Conservation (phyloP, 1,140 invertebrate species). For the Eupristina koningsbergeri region DNA sequence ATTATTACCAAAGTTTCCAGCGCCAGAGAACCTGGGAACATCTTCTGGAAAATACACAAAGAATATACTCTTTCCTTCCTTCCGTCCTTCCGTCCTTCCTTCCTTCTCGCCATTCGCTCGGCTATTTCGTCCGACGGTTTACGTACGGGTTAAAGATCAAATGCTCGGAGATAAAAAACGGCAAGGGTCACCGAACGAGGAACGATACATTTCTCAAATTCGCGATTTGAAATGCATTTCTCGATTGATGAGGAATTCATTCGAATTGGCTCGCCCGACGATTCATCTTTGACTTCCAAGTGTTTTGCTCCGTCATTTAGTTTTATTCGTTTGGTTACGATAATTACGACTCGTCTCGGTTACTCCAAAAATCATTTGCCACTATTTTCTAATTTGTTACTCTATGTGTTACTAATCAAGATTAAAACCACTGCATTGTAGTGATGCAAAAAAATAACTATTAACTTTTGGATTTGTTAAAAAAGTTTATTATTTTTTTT, state of each 20-base stretch:
- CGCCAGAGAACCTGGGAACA: conserved; percentile 6
- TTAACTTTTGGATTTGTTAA: too few species aligned
- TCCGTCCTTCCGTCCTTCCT: not conserved
- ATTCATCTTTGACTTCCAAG: not conserved
- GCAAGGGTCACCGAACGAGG: not conserved
- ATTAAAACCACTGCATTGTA: too few species aligned
- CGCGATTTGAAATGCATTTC: not conserved
- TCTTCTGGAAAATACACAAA: conserved; percentile 40
- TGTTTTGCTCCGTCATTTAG: too few species aligned
- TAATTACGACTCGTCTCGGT: not conserved
- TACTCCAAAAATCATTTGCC: too few species aligned
- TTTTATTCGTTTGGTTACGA: not conserved
- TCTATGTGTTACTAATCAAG: too few species aligned
- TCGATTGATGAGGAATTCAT: too few species aligned
- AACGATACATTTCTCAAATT: conserved; percentile 14
- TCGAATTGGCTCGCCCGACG: not conserved
- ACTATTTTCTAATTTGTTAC: not conserved
- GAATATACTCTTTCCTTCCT: too few species aligned
- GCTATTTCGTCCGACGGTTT: not conserved
- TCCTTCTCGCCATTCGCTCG: too few species aligned
- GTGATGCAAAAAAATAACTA: too few species aligned
- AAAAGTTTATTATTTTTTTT: too few species aligned
- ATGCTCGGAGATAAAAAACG: not conserved
- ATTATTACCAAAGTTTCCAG: conserved; percentile 49
- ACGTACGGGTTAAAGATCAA: not conserved